Base-by-base conservation (phyloP, 30 jellyfish, hydroid and myxozoan species). In the Aurelia coerulea region DNA sequence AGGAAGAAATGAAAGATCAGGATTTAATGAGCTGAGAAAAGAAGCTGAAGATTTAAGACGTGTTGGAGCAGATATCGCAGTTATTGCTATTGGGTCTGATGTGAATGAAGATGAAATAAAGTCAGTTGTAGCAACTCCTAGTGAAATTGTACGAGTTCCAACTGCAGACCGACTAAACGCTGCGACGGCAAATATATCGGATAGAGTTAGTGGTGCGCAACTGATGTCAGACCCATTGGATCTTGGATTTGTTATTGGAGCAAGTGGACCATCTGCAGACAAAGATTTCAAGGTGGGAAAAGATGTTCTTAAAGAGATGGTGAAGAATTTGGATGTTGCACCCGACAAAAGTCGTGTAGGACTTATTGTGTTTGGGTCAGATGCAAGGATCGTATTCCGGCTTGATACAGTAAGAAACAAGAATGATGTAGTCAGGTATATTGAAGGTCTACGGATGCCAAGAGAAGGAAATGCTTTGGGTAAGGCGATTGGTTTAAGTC, bases 401-500 rank as follows among this genome's bases (percentile, higher is more conserved):
- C 70, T 73, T 34, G 71, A 73, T 35, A 37, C 71, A n/a, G 69
- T 52, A 9, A 29, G 14, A 2, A 18, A 56, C 18, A 10, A 18
- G 31, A 54, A 73, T 7, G 32, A 16, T 50, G 50, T 33, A 1
- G 10, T 53, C 46, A 18, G 33, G 0, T 16, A 2, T 19, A 58
- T 73, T 9, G 84, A 73, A 3, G 19, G 29, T 10, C 31, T 73
- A 0, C 16, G 13, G 73, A 5, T 42, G 16, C 71, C 84, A n/a
- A 16, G 84, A 0, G 32, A 19, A 3, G 84, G 84, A 12, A 34
- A 16, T 32, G 73, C 84, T 2, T 53, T 73, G 34, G 31, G 17
- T 2, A 59, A 41, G 7, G 96, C 96, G 9, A 60, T 93, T 10
- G 96, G 84, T 49, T 32, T 83, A 2, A 95, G 93, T 13, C 76